Conservation (phyloP, 2,113 vertebrate species). For the Zingel zingel region DNA sequence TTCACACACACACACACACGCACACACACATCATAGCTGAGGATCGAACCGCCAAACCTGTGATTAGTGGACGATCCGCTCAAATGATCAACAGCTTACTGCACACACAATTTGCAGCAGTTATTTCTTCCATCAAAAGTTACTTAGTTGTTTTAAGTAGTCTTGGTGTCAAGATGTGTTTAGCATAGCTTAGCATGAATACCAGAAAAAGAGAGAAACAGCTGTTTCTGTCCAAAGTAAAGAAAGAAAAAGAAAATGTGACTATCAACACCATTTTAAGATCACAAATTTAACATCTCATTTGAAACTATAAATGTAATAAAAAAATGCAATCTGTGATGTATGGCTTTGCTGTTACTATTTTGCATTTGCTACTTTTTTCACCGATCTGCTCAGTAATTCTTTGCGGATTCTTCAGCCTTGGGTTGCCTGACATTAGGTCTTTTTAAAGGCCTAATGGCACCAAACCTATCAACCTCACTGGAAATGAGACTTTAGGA, state of each 20-base stretch:
- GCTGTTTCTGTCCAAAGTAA: neutral
- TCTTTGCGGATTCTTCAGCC: too few relatives aligned
- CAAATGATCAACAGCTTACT: slow-evolving; percentile 11
- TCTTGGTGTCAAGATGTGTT: neutral
- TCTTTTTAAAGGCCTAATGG: too few relatives aligned
- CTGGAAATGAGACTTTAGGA: too few relatives aligned
- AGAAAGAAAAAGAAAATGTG: neutral
- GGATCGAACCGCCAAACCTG: neutral
- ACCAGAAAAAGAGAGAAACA: neutral
- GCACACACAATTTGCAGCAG: neutral
- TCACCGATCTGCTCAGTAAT: too few relatives aligned
- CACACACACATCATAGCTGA: neutral
- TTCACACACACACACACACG: neutral
- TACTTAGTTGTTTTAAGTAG: neutral
- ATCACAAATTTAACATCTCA: too few relatives aligned
- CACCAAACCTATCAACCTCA: too few relatives aligned
- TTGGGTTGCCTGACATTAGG: too few relatives aligned
- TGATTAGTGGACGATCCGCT: neutral
- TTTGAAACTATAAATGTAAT: too few relatives aligned
- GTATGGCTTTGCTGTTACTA: too few relatives aligned
- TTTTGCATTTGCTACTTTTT: too few relatives aligned
- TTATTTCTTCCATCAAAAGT: neutral
- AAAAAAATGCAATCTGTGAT: too few relatives aligned
- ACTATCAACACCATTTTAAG: neutral
- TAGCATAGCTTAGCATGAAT: neutral